Conservation (phyloP, 2,113 vertebrate genomes). For the Piaya cayana region DNA sequence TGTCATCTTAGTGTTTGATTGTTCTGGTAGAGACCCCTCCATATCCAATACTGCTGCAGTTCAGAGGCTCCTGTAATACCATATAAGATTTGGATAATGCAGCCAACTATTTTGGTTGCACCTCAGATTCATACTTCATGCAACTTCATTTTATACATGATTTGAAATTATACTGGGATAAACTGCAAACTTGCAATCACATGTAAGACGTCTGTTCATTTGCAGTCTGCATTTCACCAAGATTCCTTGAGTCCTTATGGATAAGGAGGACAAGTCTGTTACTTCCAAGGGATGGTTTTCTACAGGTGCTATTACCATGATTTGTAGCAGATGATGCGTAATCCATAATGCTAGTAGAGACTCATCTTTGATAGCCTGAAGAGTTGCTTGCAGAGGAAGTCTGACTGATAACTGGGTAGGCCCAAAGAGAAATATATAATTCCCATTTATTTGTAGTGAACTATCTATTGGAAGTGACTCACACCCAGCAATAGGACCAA, state of each 20-base stretch:
- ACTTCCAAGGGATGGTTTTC: neutral
- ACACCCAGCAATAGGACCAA: neutral
- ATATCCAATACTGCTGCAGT: neutral
- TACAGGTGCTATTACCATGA: neutral
- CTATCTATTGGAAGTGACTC: neutral
- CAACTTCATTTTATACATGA: neutral
- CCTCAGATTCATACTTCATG: neutral
- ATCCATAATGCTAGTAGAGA: neutral
- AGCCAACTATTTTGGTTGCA: neutral
- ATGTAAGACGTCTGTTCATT: neutral
- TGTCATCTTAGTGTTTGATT: neutral
- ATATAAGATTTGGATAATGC: neutral
- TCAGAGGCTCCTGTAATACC: fast-evolving
- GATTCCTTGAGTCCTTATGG: neutral
- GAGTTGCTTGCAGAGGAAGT: neutral
- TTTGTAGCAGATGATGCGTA: neutral
- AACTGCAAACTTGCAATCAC: neutral
- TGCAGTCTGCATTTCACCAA: neutral
- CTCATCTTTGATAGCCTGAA: neutral
- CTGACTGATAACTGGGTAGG: neutral
- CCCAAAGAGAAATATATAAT: neutral
- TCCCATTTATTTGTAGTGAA: neutral
- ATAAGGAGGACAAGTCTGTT: neutral
- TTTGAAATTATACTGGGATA: neutral
- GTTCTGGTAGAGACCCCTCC: neutral